These are phyloP conservation scores for Otolemur crassicaudatus DNA, from an alignment of 2,797 vertebrate genomes.

Conservation along the genomic window DNA sequence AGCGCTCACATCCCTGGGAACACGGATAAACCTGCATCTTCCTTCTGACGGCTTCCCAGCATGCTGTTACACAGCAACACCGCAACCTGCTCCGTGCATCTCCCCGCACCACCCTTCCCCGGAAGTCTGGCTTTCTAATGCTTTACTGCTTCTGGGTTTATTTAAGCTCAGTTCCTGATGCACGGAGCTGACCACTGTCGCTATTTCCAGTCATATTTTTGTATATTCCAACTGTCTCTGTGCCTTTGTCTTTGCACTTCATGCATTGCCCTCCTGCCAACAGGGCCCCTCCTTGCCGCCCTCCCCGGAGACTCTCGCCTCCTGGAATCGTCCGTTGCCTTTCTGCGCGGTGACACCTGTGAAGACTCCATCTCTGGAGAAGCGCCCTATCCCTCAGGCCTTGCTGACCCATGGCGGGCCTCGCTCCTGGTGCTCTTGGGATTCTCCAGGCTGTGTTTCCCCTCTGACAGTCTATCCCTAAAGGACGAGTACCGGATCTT, in stretches of 20 bases:
- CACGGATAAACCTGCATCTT: neutral
- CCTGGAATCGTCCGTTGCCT: neutral
- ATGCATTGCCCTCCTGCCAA: neutral
- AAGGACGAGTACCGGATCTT: neutral
- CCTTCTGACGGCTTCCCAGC: neutral
- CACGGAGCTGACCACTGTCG: neutral
- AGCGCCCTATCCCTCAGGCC: neutral
- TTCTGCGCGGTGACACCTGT: neutral
- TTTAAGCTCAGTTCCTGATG: neutral
- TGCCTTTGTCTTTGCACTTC: neutral
- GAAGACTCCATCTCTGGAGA: neutral
- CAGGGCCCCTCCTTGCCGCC: neutral
- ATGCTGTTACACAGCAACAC: neutral
- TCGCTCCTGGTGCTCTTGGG: neutral
- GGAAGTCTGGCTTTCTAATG: neutral
- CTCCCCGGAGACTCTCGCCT: neutral
- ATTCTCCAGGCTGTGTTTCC: neutral
- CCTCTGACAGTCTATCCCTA: neutral
- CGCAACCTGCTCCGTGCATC: neutral
- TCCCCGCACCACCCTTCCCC: neutral
- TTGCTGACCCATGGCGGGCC: neutral
- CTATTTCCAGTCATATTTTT: neutral
- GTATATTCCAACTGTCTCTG: neutral
- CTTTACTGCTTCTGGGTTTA: neutral
- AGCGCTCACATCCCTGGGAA: constrained; percentile 5